Evolutionary conservation across 2,113 vertebrate genomes (phyloP).

Genomic region (Rutilus rutilus): DNA sequence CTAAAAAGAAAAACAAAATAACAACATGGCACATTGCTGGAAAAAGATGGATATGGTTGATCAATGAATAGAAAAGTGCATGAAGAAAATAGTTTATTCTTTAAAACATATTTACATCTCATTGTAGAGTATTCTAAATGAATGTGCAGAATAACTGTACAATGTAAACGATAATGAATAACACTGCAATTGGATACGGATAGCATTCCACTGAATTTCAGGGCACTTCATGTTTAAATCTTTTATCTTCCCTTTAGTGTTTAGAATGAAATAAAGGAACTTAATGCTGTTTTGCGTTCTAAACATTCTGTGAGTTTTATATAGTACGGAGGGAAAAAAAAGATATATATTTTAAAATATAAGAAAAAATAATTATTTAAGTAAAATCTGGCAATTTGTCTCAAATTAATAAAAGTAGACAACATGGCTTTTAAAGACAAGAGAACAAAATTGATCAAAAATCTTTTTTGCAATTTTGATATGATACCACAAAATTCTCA

Average conservation of each 20-base stretch:
- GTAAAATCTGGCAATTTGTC: not conserved
- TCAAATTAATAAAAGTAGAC: not conserved
- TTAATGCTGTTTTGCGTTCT: not conserved
- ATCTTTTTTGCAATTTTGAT: not conserved
- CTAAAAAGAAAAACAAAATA: not conserved
- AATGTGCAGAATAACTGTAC: not conserved
- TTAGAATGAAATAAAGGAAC: not conserved
- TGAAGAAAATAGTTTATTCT: not conserved
- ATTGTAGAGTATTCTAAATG: not conserved
- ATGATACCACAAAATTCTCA: not conserved
- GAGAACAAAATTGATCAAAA: not conserved
- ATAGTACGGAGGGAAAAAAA: too few species aligned
- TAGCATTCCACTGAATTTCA: not conserved
- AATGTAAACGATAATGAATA: slow-evolving; percentile 13
- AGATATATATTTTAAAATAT: too few species aligned
- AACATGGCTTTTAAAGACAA: not conserved
- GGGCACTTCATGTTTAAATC: not conserved
- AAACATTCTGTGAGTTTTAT: not conserved
- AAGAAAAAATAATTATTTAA: not conserved
- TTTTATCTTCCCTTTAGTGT: not conserved
- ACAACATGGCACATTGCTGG: not conserved
- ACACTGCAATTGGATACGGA: not conserved
- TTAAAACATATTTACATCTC: not conserved
- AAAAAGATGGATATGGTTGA: not conserved
- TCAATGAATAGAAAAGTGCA: not conserved